phyloP scores from a whole-genome alignment of 2,797 vertebrate species.

The Microctenopoma stevenorrisi region DNA sequence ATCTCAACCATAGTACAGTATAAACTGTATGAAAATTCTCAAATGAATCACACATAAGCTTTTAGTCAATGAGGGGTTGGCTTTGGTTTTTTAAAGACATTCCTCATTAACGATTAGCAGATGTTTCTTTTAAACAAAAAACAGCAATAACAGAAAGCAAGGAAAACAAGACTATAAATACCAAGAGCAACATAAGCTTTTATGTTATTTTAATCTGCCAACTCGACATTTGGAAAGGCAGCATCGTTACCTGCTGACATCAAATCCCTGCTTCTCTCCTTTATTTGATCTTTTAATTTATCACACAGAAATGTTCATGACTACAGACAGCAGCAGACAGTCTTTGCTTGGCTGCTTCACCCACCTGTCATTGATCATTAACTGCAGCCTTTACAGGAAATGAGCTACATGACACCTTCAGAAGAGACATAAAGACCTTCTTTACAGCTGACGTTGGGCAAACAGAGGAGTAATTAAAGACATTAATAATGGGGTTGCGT shows the following conservation, averaged over 20 bases:
- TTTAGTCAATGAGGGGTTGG: slow-evolving; percentile 5
- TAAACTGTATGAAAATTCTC: slow-evolving; percentile 1
- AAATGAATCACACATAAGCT: slow-evolving; percentile 8
- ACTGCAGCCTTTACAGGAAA: slow-evolving; percentile 42
- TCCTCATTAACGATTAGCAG: neutral
- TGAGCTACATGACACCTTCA: slow-evolving; percentile 10
- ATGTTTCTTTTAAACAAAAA: slow-evolving; percentile 5
- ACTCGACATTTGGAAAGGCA: neutral
- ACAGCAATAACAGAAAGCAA: neutral
- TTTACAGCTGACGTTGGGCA: slow-evolving; percentile 37
- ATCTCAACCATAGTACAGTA: neutral
- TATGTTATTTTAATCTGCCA: slow-evolving; percentile 6
- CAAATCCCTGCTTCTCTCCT: slow-evolving; percentile 8
- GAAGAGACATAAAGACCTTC: slow-evolving; percentile 17
- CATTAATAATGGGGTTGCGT: slow-evolving; percentile 33
- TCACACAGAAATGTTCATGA: slow-evolving; percentile 24
- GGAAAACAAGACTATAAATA: slow-evolving; percentile 14
- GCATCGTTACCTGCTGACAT: slow-evolving; percentile 21
- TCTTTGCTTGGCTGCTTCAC: neutral
- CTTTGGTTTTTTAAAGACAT: slow-evolving; percentile 9
- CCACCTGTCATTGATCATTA: slow-evolving; percentile 40
- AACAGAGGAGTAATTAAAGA: slow-evolving; percentile 46
- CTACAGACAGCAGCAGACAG: slow-evolving; percentile 18
- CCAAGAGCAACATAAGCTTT: slow-evolving; percentile 5
- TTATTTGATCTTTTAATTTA: neutral